These are phyloP conservation scores for Okamejei kenojei DNA, from an alignment of 2,797 vertebrate species.

Conservation along the genomic window DNA sequence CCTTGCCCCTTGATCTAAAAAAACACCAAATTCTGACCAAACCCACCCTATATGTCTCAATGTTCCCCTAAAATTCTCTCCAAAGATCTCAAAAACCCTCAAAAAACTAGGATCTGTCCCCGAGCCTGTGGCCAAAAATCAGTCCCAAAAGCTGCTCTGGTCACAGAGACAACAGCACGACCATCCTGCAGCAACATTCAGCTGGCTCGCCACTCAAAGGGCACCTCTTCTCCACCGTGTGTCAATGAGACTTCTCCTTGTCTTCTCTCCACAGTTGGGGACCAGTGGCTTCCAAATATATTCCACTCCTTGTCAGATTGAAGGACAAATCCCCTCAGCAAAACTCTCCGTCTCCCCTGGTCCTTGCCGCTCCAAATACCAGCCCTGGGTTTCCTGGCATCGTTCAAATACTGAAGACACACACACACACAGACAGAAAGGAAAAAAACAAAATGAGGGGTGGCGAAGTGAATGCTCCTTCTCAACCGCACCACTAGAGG, in stretches of 20 bases:
- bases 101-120: too few relatives aligned
- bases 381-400: slow-evolving; percentile 14
- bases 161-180: not conserved
- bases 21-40: too few relatives aligned
- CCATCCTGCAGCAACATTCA: slow-evolving; percentile 9
- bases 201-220: too few relatives aligned
- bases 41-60: too few relatives aligned
- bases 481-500: slow-evolving; percentile 32
- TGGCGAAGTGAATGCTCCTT: not conserved
- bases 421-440: not conserved
- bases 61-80: too few relatives aligned
- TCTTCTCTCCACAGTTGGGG: not conserved
- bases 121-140: too few relatives aligned
- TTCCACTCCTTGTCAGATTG: not conserved
- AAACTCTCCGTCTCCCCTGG: not conserved
- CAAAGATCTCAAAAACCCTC: too few relatives aligned
- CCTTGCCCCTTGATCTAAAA: too few relatives aligned
- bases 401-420: not conserved
- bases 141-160: too few relatives aligned
- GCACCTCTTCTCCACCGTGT: too few relatives aligned
- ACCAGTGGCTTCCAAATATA: not conserved
- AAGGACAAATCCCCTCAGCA: not conserved
- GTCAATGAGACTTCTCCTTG: not conserved
- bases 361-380: not conserved
- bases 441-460: slow-evolving; percentile 32